phyloP scores from a whole-genome alignment of 2,113 vertebrate genomes.

The Onychorhynchus coronatus region DNA sequence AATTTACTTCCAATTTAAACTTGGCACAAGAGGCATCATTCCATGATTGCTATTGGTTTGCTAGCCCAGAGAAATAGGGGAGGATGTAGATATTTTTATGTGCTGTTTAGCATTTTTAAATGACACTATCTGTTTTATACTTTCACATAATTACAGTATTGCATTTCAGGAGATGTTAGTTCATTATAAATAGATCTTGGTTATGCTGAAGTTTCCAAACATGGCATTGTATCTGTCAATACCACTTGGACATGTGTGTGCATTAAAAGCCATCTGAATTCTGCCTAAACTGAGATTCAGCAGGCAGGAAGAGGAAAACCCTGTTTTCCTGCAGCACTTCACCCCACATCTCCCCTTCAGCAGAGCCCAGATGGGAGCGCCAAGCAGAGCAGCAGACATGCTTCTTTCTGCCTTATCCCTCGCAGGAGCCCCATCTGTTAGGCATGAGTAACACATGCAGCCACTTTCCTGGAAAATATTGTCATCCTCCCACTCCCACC shows the following conservation, averaged over 20 bases:
- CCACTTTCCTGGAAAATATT: constrained; percentile 42
- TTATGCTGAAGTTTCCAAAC: neutral
- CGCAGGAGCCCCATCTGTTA: neutral
- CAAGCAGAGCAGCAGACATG: neutral
- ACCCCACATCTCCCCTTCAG: neutral
- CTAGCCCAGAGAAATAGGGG: neutral
- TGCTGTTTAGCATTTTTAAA: neutral
- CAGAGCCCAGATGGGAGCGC: neutral
- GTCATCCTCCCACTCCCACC: constrained; percentile 10
- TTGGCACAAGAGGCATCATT: neutral
- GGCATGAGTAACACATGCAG: constrained; percentile 49
- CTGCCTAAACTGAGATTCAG: neutral
- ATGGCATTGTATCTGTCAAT: neutral
- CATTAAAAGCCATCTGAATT: neutral
- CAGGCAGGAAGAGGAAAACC: neutral
- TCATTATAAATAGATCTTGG: neutral
- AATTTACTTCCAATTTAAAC: neutral
- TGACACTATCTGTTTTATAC: neutral
- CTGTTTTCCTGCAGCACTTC: neutral
- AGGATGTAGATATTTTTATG: neutral
- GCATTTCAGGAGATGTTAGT: neutral
- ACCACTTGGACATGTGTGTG: neutral
- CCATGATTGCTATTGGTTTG: neutral
- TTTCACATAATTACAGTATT: neutral
- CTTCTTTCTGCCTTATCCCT: neutral